Evolutionary conservation across 2,888 invertebrate species (phyloP).

Genomic region (Eutolmus rufibarbis): DNA sequence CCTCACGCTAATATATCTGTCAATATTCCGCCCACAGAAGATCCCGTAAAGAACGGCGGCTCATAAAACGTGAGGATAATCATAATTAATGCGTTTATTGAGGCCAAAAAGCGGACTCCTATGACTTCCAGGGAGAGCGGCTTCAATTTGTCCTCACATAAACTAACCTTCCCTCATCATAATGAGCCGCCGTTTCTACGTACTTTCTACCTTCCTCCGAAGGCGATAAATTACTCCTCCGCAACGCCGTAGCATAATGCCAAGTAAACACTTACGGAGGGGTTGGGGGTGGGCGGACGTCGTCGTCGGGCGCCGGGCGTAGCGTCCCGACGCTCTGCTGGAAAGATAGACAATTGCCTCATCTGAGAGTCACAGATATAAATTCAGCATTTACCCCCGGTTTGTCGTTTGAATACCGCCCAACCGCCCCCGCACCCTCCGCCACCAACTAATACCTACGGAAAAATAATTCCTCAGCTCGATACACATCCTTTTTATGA

Average conservation of each 20-base stretch:
- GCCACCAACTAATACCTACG: slow-evolving; percentile 44
- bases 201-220: slow-evolving; percentile 18
- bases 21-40: slow-evolving; percentile 39
- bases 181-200: slow-evolving; percentile 36
- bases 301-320: neutral
- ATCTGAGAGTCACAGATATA: slow-evolving; percentile 46
- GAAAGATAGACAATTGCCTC: slow-evolving; percentile 45
- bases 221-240: slow-evolving; percentile 33
- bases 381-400: slow-evolving; percentile 45
- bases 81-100: slow-evolving; percentile 59
- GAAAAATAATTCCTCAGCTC: slow-evolving; percentile 49
- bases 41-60: slow-evolving; percentile 53
- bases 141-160: slow-evolving; percentile 41
- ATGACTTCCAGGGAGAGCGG: slow-evolving; percentile 2
- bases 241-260: slow-evolving; percentile 12
- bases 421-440: neutral
- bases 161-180: slow-evolving; percentile 40
- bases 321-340: neutral
- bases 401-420: slow-evolving; percentile 27
- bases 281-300: neutral
- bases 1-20: slow-evolving; percentile 3
- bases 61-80: slow-evolving; percentile 64
- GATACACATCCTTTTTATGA: slow-evolving; percentile 54
- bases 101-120: slow-evolving; percentile 37
- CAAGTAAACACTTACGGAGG: slow-evolving; percentile 28